phyloP scores from a whole-genome alignment of 2,797 vertebrate species.

The Lateolabrax maculatus region DNA sequence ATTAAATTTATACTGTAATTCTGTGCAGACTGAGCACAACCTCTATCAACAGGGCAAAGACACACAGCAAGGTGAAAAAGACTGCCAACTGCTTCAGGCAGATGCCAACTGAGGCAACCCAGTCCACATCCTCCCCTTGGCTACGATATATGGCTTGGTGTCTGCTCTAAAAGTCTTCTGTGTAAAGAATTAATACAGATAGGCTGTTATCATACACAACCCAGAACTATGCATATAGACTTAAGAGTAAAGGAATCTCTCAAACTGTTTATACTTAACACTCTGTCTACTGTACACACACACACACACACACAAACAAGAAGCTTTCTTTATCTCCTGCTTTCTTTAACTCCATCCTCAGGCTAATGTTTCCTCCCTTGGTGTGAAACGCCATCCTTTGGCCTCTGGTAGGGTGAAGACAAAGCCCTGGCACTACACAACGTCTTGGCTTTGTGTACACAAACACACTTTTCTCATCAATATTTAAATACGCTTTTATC shows the following conservation, averaged over 20 bases:
- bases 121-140: slow-evolving; percentile 61
- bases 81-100: slow-evolving; percentile 66
- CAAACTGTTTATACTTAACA: neutral
- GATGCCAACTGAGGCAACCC: slow-evolving; percentile 47
- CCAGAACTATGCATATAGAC: slow-evolving; percentile 1
- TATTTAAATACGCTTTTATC: slow-evolving; percentile 72
- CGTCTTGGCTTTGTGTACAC: slow-evolving; percentile 38
- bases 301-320: neutral
- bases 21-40: slow-evolving; percentile 45
- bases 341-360: slow-evolving; percentile 32
- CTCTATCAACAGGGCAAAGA: slow-evolving; percentile 68
- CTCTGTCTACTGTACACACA: neutral
- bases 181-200: slow-evolving; percentile 49
- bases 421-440: slow-evolving; percentile 44
- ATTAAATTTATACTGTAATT: slow-evolving; percentile 2
- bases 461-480: slow-evolving; percentile 72
- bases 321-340: slow-evolving; percentile 30
- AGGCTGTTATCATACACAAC: slow-evolving; percentile 23
- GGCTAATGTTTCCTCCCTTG: slow-evolving; percentile 45
- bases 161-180: slow-evolving; percentile 53
- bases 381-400: slow-evolving; percentile 50
- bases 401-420: slow-evolving; percentile 56
- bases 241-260: slow-evolving; percentile 3
- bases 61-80: slow-evolving; percentile 57
- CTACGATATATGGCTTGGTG: slow-evolving; percentile 20